A percentile compares a stretch with the other conserved stretches of the same genome.
phyloP scores from a whole-genome alignment of 1,140 invertebrate species.

The Lordiphosa clarofinis region DNA sequence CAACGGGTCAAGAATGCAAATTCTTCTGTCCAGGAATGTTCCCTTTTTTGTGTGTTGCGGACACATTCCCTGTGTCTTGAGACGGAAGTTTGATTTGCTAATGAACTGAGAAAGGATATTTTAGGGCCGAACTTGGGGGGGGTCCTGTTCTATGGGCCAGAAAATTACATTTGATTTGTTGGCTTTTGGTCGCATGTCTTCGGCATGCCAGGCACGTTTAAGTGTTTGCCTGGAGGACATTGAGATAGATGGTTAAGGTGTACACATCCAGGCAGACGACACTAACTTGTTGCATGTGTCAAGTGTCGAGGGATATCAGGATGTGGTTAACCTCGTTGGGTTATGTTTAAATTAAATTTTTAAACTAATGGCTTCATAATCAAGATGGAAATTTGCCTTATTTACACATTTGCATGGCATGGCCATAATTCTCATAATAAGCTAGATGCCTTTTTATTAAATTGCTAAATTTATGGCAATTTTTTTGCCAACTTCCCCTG shows the following conservation, averaged over 20 bases:
- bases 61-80: slow-evolving; percentile 29
- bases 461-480: slow-evolving; percentile 78
- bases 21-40: slow-evolving; percentile 32
- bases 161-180: slow-evolving; percentile 73
- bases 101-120: slow-evolving; percentile 68
- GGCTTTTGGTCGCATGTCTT: slow-evolving; percentile 31
- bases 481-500: slow-evolving; percentile 28
- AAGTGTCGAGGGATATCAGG: slow-evolving; percentile 28
- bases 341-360: slow-evolving; percentile 64
- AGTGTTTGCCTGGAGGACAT: slow-evolving; percentile 53
- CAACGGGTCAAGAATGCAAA: slow-evolving; percentile 53
- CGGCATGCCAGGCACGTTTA: slow-evolving; percentile 65
- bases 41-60: slow-evolving; percentile 45
- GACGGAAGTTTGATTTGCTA: slow-evolving; percentile 76
- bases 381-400: slow-evolving; percentile 20
- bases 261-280: too few species aligned
- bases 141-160: slow-evolving; percentile 60
- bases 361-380: slow-evolving; percentile 44
- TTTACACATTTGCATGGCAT: slow-evolving; percentile 71
- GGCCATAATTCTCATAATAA: slow-evolving; percentile 74
- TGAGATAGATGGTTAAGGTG: slow-evolving; percentile 14
- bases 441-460: slow-evolving; percentile 71
- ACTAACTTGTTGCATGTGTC: slow-evolving; percentile 57
- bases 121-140: slow-evolving; percentile 13
- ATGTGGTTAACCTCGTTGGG: background rate